Base-by-base conservation (phyloP, 1,140 invertebrate species). In the Drosophila aff. region DNA sequence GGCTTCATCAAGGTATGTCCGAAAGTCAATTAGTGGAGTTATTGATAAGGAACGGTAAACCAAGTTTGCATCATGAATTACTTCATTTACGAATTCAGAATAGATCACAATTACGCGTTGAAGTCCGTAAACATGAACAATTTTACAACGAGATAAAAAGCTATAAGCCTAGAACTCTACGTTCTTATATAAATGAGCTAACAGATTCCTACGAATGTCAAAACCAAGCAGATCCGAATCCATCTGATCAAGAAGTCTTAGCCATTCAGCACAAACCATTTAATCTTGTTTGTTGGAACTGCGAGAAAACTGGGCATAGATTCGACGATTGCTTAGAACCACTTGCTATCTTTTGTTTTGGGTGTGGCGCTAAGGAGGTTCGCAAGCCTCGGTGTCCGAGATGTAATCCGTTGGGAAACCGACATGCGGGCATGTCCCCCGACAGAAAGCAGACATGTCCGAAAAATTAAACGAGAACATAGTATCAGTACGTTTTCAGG, bases 401-500 rank as follows among this genome's bases (percentile, higher is more conserved):
- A 21, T 21, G 21, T 21, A 49, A 49, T 23, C 47, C 47, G 8
- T 49, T 49, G 47, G 47, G 47, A 49, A 49, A 49, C 47, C 47
- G 23, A 49, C 15, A 4, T 28, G 8, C 23, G 16, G 23, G 47
- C 8, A 28, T 49, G 47, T 49, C 47, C 10, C 23, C 16, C 47
- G 47, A 49, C 23, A 9, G 15, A 8, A 49, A 49, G 23, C 47
- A 10, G 23, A 26, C 46, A 26, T 26, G 23, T 47, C 46, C 13
- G 18, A 26, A 47, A 26, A 47, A 47, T 13, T 47, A 18, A 44
- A 44, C n/a, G 43, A 10, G 15, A 13, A 7, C 5, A 3, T 15
- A 15, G 46, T 23, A 47, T 26, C 46, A 16, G 15, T 10, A 23
- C 26, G 21, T 16, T 7, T 3, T 16, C 46, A 26, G 13, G 23